phyloP scores from a whole-genome alignment of 2,888 invertebrate genomes.

The Pheosia tremula region DNA sequence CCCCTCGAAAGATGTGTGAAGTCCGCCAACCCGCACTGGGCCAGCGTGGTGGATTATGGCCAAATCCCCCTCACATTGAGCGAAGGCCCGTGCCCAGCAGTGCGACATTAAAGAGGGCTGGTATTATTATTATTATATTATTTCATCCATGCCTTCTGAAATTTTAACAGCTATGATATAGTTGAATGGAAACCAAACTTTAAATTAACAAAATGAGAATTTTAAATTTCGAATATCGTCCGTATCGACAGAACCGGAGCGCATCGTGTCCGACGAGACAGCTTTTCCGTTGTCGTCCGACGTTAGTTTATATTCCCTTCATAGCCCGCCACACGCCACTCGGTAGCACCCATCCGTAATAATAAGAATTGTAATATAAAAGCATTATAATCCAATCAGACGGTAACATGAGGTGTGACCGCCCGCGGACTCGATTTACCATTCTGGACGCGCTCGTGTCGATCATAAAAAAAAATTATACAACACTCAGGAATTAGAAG shows the following conservation, averaged over 20 bases:
- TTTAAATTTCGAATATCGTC: constrained; percentile 32
- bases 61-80: no score
- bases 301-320: constrained; percentile 75
- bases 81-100: no score
- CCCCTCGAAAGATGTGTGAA: no score
- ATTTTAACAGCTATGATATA: background rate
- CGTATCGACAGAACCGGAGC: constrained; percentile 29
- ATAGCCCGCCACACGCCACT: constrained; percentile 70
- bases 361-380: constrained; percentile 83
- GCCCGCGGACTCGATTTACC: constrained; percentile 73
- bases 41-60: no score
- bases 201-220: constrained; percentile 30
- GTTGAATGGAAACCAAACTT: constrained; percentile 3
- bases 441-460: constrained; percentile 67
- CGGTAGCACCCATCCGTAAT: constrained; percentile 74
- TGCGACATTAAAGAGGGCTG: no score
- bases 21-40: no score
- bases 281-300: constrained; percentile 47
- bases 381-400: constrained; percentile 84
- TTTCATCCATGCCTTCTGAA: background rate
- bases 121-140: no score
- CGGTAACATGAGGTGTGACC: constrained; percentile 73
- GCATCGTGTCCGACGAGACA: constrained; percentile 42
- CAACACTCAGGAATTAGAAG: constrained; percentile 68
- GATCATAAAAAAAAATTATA: constrained; percentile 77